Evolutionary conservation across 2,888 invertebrate genomes (phyloP).

Genomic region (Caenorhabditis sp.): DNA sequence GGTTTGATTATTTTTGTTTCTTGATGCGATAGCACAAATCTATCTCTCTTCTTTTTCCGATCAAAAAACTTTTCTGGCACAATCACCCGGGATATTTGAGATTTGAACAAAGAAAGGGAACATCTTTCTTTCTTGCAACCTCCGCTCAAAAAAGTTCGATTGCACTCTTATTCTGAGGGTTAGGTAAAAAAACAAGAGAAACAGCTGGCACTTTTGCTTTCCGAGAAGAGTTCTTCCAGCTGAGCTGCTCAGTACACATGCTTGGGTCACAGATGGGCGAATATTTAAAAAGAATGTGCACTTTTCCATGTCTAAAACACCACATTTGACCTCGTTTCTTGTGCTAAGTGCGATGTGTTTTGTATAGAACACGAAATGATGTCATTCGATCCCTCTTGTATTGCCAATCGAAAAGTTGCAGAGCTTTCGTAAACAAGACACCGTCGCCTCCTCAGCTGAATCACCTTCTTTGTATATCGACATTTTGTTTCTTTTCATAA

Average conservation of each 20-base stretch:
- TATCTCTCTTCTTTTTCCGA: conserved; percentile 50
- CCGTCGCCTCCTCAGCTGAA: conserved; percentile 26
- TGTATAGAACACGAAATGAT: conserved; percentile 45
- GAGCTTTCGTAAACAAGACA: conserved; percentile 47
- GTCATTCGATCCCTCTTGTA: conserved; percentile 30
- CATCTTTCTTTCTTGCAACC: neutral
- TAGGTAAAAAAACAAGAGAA: neutral
- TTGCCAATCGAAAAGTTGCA: conserved; percentile 18
- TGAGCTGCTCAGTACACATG: neutral
- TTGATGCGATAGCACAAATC: conserved; percentile 12
- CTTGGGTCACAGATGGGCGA: neutral
- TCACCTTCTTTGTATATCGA: conserved; percentile 36
- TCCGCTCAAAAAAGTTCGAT: neutral
- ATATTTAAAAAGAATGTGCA: neutral
- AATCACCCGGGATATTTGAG: conserved; percentile 21
- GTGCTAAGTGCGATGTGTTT: conserved; percentile 42
- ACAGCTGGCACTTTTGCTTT: no score
- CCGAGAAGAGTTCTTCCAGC: neutral
- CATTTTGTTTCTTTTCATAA: conserved; percentile 51
- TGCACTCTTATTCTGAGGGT: conserved; percentile 16
- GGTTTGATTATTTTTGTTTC: neutral
- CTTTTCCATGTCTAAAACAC: conserved; percentile 23
- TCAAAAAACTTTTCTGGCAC: conserved; percentile 42
- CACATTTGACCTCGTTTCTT: no score
- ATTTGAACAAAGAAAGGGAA: neutral